Base-by-base conservation (phyloP, 2,797 vertebrate species). In the Pristis pectinata region DNA sequence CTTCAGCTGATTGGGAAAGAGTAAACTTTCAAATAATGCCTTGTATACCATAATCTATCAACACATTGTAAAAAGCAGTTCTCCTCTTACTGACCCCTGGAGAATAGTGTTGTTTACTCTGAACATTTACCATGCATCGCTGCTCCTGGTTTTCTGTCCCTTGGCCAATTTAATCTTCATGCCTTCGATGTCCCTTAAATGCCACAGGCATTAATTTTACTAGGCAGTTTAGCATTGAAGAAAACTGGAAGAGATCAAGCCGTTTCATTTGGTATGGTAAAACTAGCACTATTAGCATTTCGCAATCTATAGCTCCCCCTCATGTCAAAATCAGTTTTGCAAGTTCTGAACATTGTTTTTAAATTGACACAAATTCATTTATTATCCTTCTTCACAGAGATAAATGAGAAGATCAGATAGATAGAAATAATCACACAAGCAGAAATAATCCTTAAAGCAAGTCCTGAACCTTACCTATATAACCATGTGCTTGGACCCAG, bases 401-500 rank as follows among this genome's bases (percentile, higher is more conserved):
- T 41, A 37, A 9, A 2, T 41, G 17, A 17, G 9, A 17, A 80
- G n/a, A 0, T 8, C 74, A n/a, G 8, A 44, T 19, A 53, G 85
- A 85, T 24, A 34, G 49, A 49, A 53, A 24, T 80, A 27, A 85
- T 13, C 44, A 85, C 10, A 3, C 11, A 85, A 34, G 0, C 44
- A 53, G 82, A 85, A 85, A 85, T 53, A 53, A 83, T 30, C 24
- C 49, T 13, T 41, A 34, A 56, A 85, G 49, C 37, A 92, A 70
- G 24, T 64, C 34, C 7, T 37, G 59, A 92, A 87, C 95, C 97
- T 97, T 97, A 99, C 99, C 99, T 41, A 99, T 99, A 94, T 98
- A 95, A 95, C 98, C 99, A 95, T 97, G 97, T 0, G 98, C 98
- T 95, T 98, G 97, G 94, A 99, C 98, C 99, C 99, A 99, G 96